Evolutionary conservation across 2,888 invertebrate genomes (phyloP), one percentile per base, ranked within the genome.

Genomic region (Agrotis clavis): DNA sequence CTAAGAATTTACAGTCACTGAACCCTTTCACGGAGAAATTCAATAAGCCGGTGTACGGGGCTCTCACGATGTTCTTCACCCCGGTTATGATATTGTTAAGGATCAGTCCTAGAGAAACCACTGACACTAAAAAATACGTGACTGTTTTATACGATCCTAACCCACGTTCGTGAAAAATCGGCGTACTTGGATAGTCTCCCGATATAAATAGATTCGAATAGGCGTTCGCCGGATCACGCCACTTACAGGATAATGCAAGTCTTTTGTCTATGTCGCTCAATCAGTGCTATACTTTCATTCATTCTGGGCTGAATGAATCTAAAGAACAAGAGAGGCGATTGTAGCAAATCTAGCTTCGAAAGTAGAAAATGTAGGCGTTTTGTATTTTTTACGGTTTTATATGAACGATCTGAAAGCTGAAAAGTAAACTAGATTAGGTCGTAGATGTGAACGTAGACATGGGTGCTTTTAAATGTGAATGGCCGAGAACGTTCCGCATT

Each of bases 91-190:
- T 91, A 93, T 93, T 92, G 92, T 92, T 90, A 91, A 90, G 88
- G 86, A 88, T 84, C 86, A 77, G 86, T 85, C 88, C 89, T 86
- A 83, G 82, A 85, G 82, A 88, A 89, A 89, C 90, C 91, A 92
- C 91, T 86, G 91, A 90, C 90, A 92, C 91, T 92, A 91, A 92
- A 91, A 90, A 89, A 88, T 91, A 93, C 93, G 93, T 93, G 93
- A 93, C 93, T 90, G 90, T 90, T 92, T 92, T 93, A 89, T 90
- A 86, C 86, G 89, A 92, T 90, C 81, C 85, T 84, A 86, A 80
- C 82, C 81, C 79, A 85, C 83, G 83, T 81, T 87, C 85, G 84
- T 90, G 90, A 92, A 90, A 92, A 91, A 92, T 92, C 86, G 90
- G 71, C 83, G 74, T 78, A 79, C 86, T 84, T 85, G 83, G 90